Conservation (phyloP, 2,888 invertebrate species). For the Sisyra terminalis region DNA sequence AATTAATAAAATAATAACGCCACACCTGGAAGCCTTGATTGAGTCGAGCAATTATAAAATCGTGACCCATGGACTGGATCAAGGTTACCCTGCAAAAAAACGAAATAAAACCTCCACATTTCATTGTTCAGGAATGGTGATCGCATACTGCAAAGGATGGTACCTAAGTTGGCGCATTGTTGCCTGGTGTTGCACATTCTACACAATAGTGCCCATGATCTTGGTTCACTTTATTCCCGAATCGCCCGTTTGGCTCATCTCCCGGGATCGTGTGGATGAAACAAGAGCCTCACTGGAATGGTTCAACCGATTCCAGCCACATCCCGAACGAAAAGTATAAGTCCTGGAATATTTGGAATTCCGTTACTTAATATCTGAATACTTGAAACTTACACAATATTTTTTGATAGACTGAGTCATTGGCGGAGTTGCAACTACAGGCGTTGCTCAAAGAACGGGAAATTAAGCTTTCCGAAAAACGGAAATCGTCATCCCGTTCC, state of each 20-base stretch:
- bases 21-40: too few relatives aligned
- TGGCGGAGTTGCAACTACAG: constrained; percentile 33
- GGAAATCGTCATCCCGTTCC: constrained; percentile 22
- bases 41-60: too few relatives aligned
- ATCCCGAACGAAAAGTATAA: constrained; percentile 12
- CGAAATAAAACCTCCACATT: too few relatives aligned
- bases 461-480: constrained; percentile 27
- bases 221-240: constrained; percentile 35
- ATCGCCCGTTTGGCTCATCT: constrained; percentile 40
- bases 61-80: too few relatives aligned
- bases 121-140: constrained; percentile 31
- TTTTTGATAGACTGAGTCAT: constrained; percentile 23
- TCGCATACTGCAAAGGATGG: constrained; percentile 36
- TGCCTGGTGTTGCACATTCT: constrained; percentile 35
- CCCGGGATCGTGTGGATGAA: constrained; percentile 33
- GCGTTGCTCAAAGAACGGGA: constrained; percentile 34
- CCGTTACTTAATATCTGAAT: not conserved
- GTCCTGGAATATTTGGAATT: not conserved
- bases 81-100: too few relatives aligned
- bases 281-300: constrained; percentile 34
- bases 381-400: constrained; percentile 2
- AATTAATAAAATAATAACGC: too few relatives aligned
- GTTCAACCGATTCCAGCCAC: constrained; percentile 29
- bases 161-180: constrained; percentile 35
- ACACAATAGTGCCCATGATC: constrained; percentile 31